phyloP scores from a whole-genome alignment of 2,113 vertebrate species.

The Capreolus pygargus region DNA sequence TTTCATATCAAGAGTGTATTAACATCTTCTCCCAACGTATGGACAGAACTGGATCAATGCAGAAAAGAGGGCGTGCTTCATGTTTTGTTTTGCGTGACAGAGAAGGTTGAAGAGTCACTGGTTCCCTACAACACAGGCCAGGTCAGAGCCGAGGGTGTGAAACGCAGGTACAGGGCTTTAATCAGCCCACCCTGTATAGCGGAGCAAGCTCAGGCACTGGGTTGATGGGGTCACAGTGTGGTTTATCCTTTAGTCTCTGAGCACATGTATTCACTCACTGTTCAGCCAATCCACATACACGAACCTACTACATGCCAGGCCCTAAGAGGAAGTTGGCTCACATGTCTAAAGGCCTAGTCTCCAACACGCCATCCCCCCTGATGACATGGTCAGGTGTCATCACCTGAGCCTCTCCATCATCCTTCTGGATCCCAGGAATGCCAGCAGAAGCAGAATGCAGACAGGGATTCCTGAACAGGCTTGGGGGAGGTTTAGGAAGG shows the following conservation, averaged over 20 bases:
- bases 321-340: not conserved
- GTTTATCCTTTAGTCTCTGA: not conserved
- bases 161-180: not conserved
- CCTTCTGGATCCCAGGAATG: not conserved
- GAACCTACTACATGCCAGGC: not conserved
- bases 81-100: not conserved
- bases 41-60: not conserved
- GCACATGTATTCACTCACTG: not conserved
- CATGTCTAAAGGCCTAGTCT: not conserved
- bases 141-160: not conserved
- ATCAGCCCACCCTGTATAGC: not conserved
- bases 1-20: not conserved
- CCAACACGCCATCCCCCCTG: not conserved
- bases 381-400: not conserved
- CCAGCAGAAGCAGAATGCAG: not conserved
- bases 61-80: not conserved
- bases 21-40: not conserved
- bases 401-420: not conserved
- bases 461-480: not conserved
- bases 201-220: not conserved
- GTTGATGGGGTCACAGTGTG: not conserved
- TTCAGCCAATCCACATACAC: not conserved
- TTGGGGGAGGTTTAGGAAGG: not conserved
- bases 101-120: not conserved
- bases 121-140: not conserved